Conservation (phyloP, 2,113 vertebrate genomes). For the Tenebrosternarchus preto region DNA sequence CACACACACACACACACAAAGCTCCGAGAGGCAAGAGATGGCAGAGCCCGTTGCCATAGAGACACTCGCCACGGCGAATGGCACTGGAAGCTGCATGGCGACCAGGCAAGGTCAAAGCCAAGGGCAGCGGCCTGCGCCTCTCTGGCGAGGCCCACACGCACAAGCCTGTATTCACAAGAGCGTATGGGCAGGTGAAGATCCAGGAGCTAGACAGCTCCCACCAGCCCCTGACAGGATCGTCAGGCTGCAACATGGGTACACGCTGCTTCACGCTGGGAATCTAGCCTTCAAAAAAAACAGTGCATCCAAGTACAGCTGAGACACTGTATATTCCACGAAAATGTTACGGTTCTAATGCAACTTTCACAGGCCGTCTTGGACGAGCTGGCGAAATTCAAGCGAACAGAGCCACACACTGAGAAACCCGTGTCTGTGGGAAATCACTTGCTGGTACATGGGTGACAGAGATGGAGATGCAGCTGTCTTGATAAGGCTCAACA, state of each 20-base stretch:
- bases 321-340: too few species aligned
- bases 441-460: not conserved
- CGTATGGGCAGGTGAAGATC: not conserved
- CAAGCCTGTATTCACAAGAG: constrained; percentile 5
- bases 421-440: not conserved
- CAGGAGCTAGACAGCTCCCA: not conserved
- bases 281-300: too few species aligned
- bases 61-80: not conserved
- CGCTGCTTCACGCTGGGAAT: too few species aligned
- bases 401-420: not conserved
- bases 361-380: not conserved
- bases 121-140: not conserved
- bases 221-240: not conserved
- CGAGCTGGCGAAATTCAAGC: not conserved
- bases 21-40: not conserved
- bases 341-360: too few species aligned
- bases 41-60: not conserved
- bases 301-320: too few species aligned
- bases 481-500: not conserved
- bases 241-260: not conserved
- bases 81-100: not conserved
- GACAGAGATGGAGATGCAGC: constrained; percentile 5
- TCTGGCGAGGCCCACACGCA: constrained; percentile 10
- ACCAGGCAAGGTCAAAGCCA: constrained; percentile 17
- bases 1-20: too few species aligned